These are phyloP conservation scores for Amphipyra tragopoginis DNA, from an alignment of 2,888 invertebrate species.

Conservation along the genomic window DNA sequence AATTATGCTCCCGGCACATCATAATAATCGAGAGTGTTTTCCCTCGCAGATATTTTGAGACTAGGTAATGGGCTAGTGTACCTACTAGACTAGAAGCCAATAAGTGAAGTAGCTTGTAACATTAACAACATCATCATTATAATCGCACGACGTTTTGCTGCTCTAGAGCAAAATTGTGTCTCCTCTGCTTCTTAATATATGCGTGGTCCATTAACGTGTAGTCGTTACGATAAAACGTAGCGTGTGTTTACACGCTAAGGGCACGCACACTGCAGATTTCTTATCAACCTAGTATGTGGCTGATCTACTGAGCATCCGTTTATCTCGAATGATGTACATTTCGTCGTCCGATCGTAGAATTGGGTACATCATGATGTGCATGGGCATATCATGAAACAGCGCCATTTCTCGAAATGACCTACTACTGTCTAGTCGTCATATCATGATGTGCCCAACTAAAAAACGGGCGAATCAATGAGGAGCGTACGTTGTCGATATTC, in stretches of 20 bases:
- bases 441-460: too few species aligned
- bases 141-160: background rate
- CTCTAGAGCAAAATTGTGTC: conserved; percentile 6
- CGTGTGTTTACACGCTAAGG: background rate
- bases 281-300: too few species aligned
- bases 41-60: background rate
- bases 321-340: too few species aligned
- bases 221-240: conserved; percentile 2
- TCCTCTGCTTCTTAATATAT: conserved; percentile 12
- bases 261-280: background rate
- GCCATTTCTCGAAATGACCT: too few species aligned
- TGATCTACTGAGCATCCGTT: too few species aligned
- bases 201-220: conserved; percentile 14
- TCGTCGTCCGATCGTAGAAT: too few species aligned
- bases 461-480: too few species aligned
- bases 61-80: background rate
- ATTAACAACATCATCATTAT: conserved; percentile 2
- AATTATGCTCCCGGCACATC: conserved; percentile 27
- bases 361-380: too few species aligned
- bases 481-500: too few species aligned
- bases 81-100: conserved; percentile 1
- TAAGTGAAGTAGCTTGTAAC: conserved; percentile 11
- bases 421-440: too few species aligned
- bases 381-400: too few species aligned
- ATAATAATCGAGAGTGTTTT: conserved; percentile 10